Percentiles rank a stretch among this genome's conserved stretches.
Evolutionary conservation across 2,888 invertebrate species (phyloP).

Genomic region (Argyresthia albistria): DNA sequence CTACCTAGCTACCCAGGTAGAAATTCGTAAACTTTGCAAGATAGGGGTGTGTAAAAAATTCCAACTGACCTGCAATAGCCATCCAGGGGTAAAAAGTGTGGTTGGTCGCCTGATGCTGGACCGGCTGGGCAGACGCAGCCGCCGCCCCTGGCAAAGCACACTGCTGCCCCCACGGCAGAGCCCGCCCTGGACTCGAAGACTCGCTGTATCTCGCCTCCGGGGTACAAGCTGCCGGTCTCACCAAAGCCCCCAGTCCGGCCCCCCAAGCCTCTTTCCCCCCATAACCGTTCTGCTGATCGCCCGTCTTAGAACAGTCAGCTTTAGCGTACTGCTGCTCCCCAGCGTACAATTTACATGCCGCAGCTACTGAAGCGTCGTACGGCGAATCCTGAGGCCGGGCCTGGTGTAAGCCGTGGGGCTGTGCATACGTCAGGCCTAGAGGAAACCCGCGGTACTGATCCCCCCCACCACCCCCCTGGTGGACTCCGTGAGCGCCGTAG

Average conservation of each 20-base stretch:
- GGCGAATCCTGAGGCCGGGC: constrained; percentile 91
- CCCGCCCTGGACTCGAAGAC: constrained; percentile 85
- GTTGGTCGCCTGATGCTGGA: constrained; percentile 90
- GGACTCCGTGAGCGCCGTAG: constrained; percentile 90
- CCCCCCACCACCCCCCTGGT: constrained; percentile 82
- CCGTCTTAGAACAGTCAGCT: constrained; percentile 84
- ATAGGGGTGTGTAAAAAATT: too few relatives aligned
- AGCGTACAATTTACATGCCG: constrained; percentile 87
- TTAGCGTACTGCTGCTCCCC: constrained; percentile 79
- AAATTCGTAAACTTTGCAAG: too few relatives aligned
- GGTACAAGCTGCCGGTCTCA: constrained; percentile 90
- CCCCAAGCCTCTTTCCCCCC: constrained; percentile 81
- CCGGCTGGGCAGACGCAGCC: constrained; percentile 84
- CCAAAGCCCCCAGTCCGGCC: constrained; percentile 76
- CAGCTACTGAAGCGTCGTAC: constrained; percentile 91
- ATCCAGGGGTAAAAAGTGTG: constrained; percentile 99
- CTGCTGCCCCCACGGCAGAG: constrained; percentile 89
- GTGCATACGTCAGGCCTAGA: constrained; percentile 87
- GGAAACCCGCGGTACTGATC: constrained; percentile 91
- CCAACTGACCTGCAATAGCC: constrained; percentile 95
- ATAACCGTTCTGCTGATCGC: constrained; percentile 78
- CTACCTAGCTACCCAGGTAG: too few relatives aligned
- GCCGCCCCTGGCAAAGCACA: constrained; percentile 88
- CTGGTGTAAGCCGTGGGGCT: constrained; percentile 84
- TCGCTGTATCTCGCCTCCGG: constrained; percentile 91